Base-by-base conservation (phyloP, 30 jellyfish, hydroid and myxozoan genomes). In the Pelagia noctiluca region DNA sequence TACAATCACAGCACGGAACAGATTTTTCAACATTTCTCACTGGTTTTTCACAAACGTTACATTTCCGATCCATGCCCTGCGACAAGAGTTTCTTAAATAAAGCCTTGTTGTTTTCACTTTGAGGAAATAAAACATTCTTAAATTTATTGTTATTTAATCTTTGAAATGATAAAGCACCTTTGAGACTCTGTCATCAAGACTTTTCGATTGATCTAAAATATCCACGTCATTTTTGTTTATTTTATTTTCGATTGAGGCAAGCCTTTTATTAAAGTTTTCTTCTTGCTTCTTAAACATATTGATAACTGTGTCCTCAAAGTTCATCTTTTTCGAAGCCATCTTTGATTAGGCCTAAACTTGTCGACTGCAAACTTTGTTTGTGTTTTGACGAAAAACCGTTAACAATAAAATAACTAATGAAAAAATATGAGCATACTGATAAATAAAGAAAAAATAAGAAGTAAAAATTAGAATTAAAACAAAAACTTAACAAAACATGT, bases 1-100 rank as follows among this genome's bases (percentile, higher is more conserved):
- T 42, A 42, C 57, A 42, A 42, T 42, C 57, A 42, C 57, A 42
- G 57, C 57, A 42, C 57, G 57, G 57, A 42, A 42, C 57, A 42
- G 57, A 42, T 42, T 42, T 42, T 42, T 42, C 57, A 42, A 42
- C 57, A 42, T 42, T 42, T 42, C 57, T 42, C 57, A 42, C 57
- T 42, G 8, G 57, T 42, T 42, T 42, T 42, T 42, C 57, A 42
- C 57, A 42, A 42, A 42, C 57, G 16, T 42, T 42, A 42, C 57
- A 42, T 42, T 42, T 42, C 57, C 57, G 57, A 42, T 42, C 57
- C 57, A 42, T 42, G 57, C 57, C 57, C 57, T 42, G 57, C 16
- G 57, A 42, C 57, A 42, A 42, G 16, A 42, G 57, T 42, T 42
- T 42, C 57, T 42, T 42, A 42, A 42, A 42, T 42, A 42, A 42